phyloP scores from a whole-genome alignment of 2,113 vertebrate genomes.

The Greenwoodochromis staneri region DNA sequence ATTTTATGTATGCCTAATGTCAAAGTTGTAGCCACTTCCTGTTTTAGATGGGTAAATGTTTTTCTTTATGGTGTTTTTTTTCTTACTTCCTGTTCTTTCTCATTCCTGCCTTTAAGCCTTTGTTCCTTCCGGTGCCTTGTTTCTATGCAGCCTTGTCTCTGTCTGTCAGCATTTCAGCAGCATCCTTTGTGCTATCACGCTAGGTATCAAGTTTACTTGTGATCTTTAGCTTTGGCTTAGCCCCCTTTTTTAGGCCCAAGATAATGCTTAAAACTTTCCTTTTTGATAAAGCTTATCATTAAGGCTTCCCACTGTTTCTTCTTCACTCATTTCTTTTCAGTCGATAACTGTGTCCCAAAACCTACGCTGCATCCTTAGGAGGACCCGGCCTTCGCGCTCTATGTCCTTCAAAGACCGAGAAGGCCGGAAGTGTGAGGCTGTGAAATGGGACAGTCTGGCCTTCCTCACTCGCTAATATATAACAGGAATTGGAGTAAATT shows the following conservation, averaged over 20 bases:
- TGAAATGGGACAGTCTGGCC: neutral
- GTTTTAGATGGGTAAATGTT: neutral
- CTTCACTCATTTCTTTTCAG: neutral
- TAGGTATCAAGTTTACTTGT: neutral
- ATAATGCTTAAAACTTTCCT: accelerated
- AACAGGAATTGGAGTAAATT: neutral
- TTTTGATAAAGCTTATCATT: neutral
- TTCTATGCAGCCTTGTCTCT: neutral
- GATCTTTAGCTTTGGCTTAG: neutral
- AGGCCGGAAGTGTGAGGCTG: neutral
- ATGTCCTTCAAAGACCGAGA: neutral
- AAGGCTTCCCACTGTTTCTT: neutral
- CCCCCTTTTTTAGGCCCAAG: neutral
- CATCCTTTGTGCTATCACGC: neutral
- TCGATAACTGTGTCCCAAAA: neutral
- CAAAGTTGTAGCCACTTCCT: neutral
- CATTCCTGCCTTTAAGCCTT: neutral
- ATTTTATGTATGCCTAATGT: neutral
- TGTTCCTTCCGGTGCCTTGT: neutral
- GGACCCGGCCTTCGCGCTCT: accelerated
- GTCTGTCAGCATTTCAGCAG: neutral
- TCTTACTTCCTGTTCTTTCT: neutral
- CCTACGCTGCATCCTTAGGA: neutral
- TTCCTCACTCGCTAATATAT: neutral
- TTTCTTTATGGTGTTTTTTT: neutral